Base-by-base conservation (phyloP, 2,888 invertebrate species). In the Lypha dubia region DNA sequence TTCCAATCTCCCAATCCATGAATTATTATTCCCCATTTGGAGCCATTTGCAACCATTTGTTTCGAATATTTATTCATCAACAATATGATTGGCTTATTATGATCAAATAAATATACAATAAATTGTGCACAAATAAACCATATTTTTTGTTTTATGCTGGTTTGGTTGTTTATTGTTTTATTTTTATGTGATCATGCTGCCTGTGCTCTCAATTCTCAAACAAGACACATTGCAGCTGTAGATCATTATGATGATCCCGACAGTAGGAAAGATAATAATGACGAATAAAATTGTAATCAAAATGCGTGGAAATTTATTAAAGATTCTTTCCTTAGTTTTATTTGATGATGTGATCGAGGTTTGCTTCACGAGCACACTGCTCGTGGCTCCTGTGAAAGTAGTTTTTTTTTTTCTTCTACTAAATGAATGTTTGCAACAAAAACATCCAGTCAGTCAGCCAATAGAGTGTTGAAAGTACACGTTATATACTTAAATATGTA, bases 1-100 rank as follows among this genome's bases (percentile, higher is more conserved):
- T 20, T 38, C 32, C n/a, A n/a, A 41, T 65, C 22, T 28, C 11
- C 20, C 44, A 20, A 22, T 17, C 49, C 24, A 41, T 46, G 13
- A 56, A n/a, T 67, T 67, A n/a, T 67, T 67, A 49, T 73, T 58
- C 32, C 35, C 28, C 70, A 70, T 80, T 74, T 51, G 7, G 20
- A 51, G 13, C 38, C 81, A 82, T 80, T 76, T 80, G 84, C 53
- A 46, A 44, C 80, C 84, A 84, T 84, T 84, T 84, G 84, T 65
- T 81, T 74, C 56, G 32, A 62, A 74, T 60, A 76, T 80, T 84
- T 81, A 74, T 81, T 73, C 62, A 41, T 62, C 35, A 73, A 56
- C 67, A 65, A 44, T 24, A 62, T 60, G 53, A 71, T 79, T 79
- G 79, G 79, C 73, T 75, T 41, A n/a, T n/a, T n/a, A 51, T 56